These are phyloP conservation scores for Drosophila fuyamai DNA, from an alignment of 1,140 invertebrate genomes.

Conservation along the genomic window DNA sequence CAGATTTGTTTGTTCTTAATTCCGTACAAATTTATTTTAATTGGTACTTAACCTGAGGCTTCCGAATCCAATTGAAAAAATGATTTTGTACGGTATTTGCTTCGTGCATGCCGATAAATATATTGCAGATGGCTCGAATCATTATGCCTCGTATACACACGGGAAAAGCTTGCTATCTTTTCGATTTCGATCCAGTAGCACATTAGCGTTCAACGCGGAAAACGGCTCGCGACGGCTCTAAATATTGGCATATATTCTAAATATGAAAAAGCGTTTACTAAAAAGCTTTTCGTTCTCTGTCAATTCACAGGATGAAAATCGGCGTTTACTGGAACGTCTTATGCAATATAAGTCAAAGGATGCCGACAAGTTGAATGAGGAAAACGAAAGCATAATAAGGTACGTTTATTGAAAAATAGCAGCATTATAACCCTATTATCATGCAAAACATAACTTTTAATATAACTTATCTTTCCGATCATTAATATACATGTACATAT, in stretches of 20 bases:
- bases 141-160: slow-evolving; percentile 14
- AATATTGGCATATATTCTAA: slow-evolving; percentile 13
- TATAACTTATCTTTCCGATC: slow-evolving; percentile 33
- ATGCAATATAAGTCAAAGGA: slow-evolving; percentile 96
- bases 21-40: not conserved
- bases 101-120: slow-evolving; percentile 23
- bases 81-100: slow-evolving; percentile 10
- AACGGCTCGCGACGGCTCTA: slow-evolving; percentile 11
- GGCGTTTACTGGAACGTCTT: slow-evolving; percentile 93
- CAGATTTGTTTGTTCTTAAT: not conserved
- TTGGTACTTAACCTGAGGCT: slow-evolving; percentile 7
- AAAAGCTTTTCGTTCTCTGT: slow-evolving; percentile 42
- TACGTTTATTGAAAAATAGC: slow-evolving; percentile 80
- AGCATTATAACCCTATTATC: slow-evolving; percentile 12
- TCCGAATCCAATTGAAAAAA: slow-evolving; percentile 7
- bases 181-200: slow-evolving; percentile 47
- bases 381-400: slow-evolving; percentile 96
- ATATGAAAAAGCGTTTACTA: slow-evolving; percentile 44
- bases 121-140: slow-evolving; percentile 34
- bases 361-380: slow-evolving; percentile 97
- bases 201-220: slow-evolving; percentile 46
- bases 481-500: slow-evolving; percentile 46
- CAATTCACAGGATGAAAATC: slow-evolving; percentile 93
- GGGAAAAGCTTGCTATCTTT: slow-evolving; percentile 54
- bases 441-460: slow-evolving; percentile 33